These are phyloP conservation scores for Geococcyx californianus DNA, from an alignment of 2,113 vertebrate species.

Conservation along the genomic window DNA sequence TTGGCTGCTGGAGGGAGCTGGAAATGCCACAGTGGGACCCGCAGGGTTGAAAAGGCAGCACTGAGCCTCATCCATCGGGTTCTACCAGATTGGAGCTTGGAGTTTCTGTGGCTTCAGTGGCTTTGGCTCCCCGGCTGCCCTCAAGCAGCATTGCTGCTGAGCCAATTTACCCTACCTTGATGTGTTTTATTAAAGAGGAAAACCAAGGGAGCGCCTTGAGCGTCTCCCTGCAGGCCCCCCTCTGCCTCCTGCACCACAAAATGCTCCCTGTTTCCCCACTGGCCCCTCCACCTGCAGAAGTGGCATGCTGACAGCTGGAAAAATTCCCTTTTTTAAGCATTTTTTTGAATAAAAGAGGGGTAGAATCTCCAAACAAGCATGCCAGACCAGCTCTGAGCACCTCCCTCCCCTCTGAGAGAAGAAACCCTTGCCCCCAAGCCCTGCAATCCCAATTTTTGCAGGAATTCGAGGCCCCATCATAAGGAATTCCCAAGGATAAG, in stretches of 20 bases:
- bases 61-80: too few relatives aligned
- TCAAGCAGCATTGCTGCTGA: too few relatives aligned
- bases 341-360: neutral
- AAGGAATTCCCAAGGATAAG: accelerated
- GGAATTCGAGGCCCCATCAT: neutral
- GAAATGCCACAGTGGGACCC: too few relatives aligned
- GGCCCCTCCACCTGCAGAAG: too few relatives aligned
- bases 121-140: too few relatives aligned
- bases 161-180: neutral
- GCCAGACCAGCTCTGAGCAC: too few relatives aligned
- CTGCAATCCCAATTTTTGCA: accelerated
- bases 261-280: neutral
- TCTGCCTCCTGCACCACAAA: neutral
- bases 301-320: neutral
- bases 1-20: too few relatives aligned
- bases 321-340: neutral
- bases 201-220: neutral
- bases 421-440: neutral
- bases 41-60: too few relatives aligned
- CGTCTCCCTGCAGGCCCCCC: neutral
- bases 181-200: neutral
- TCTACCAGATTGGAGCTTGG: too few relatives aligned
- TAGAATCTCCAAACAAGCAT: accelerated
- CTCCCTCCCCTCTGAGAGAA: neutral
- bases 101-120: too few relatives aligned